Conservation (phyloP, 2,113 vertebrate species). For the Megaceryle maxima region DNA sequence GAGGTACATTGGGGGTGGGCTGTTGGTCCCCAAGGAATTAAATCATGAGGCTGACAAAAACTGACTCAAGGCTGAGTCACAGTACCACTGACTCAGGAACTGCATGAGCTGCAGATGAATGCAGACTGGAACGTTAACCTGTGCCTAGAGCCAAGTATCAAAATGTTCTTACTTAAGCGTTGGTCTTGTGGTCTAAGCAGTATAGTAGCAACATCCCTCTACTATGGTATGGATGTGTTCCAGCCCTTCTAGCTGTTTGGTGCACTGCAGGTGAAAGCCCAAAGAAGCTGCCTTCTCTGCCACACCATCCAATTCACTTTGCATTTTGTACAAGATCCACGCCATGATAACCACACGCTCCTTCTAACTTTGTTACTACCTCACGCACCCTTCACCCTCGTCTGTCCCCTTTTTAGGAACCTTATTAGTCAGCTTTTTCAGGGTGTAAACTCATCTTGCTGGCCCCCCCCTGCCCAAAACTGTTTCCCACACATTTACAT, state of each 20-base stretch:
- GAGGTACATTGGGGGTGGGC: background rate
- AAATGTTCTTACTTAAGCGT: background rate
- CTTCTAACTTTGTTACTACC: background rate
- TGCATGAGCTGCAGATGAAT: background rate
- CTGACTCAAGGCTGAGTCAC: background rate
- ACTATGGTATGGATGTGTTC: accelerated
- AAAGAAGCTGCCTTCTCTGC: background rate
- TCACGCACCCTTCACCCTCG: background rate
- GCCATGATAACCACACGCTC: background rate
- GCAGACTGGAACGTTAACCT: background rate
- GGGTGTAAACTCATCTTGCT: background rate
- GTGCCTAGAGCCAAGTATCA: background rate
- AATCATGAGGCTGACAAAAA: background rate
- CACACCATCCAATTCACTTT: background rate
- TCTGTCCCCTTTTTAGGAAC: background rate
- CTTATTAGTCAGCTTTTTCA: background rate
- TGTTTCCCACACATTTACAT: background rate
- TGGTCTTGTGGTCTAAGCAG: background rate
- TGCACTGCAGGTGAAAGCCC: background rate
- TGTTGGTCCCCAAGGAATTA: background rate
- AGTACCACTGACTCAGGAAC: background rate
- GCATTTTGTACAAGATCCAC: background rate
- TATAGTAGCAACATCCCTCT: background rate
- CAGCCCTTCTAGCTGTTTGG: background rate
- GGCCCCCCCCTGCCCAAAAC: background rate